Conservation (phyloP, 2,888 invertebrate genomes). For the Amaurobius ferox region DNA sequence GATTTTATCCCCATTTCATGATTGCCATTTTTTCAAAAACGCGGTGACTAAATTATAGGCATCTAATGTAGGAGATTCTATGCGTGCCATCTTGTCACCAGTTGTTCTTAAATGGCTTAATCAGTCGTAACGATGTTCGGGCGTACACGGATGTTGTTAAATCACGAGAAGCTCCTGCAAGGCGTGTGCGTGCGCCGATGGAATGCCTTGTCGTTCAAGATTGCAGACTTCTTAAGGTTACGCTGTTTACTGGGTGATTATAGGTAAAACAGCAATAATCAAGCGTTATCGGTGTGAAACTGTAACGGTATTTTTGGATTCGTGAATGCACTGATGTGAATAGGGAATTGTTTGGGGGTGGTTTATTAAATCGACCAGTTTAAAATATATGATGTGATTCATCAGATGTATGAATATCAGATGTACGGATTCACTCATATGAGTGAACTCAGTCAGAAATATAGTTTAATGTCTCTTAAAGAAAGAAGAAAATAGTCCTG, state of each 20-base stretch:
- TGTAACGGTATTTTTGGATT: not conserved
- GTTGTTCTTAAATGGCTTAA: not conserved
- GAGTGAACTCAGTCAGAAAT: too few relatives aligned
- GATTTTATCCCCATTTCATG: not conserved
- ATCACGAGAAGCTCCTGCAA: not conserved
- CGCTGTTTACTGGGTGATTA: not conserved
- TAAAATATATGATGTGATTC: too few relatives aligned
- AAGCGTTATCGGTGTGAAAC: not conserved
- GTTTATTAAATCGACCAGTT: too few relatives aligned
- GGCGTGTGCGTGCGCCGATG: not conserved
- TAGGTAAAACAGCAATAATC: not conserved
- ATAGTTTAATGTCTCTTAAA: too few relatives aligned
- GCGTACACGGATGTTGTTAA: slow-evolving; percentile 2
- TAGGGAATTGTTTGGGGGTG: not conserved
- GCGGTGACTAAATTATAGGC: not conserved
- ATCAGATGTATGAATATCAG: too few relatives aligned
- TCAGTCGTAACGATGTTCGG: not conserved
- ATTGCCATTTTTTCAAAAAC: not conserved
- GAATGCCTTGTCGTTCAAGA: not conserved
- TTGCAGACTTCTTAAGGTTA: not conserved
- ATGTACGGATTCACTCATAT: too few relatives aligned
- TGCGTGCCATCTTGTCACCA: not conserved
- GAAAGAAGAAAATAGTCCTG: too few relatives aligned
- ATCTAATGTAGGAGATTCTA: not conserved
- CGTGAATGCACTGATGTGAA: not conserved